Evolutionary conservation across 2,797 vertebrate genomes (phyloP).

Genomic region (Rachycentron canadum): DNA sequence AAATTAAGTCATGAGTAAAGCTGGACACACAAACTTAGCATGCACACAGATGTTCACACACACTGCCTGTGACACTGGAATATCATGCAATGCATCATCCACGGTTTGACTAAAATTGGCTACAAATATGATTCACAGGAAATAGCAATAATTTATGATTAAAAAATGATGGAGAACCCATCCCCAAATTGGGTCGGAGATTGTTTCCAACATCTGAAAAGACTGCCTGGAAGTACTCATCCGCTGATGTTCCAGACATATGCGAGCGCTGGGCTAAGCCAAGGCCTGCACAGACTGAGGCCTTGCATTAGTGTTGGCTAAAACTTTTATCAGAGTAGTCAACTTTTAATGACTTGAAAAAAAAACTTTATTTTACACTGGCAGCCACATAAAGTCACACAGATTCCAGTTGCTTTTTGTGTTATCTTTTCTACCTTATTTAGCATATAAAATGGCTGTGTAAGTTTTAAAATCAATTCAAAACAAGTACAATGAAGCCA

Average conservation of each 20-base stretch:
- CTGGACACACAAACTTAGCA: constrained; percentile 43
- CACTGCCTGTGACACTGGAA: constrained; percentile 18
- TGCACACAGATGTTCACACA: constrained; percentile 7
- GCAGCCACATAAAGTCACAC: neutral
- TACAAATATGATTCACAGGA: constrained; percentile 44
- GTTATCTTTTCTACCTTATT: constrained; percentile 1
- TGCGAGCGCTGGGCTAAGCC: constrained; percentile 45
- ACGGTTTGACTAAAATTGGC: constrained; percentile 40
- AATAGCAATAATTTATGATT: constrained; percentile 65
- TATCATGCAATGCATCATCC: constrained; percentile 22
- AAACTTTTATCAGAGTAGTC: constrained; percentile 16
- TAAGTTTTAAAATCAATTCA: constrained; percentile 34
- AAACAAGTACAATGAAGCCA: constrained; percentile 47
- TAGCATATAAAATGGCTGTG: constrained; percentile 23
- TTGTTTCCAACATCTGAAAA: constrained; percentile 62
- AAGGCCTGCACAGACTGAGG: constrained; percentile 39
- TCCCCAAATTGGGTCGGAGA: constrained; percentile 56
- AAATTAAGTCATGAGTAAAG: constrained; percentile 65
- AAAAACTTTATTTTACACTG: constrained; percentile 17
- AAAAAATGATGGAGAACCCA: constrained; percentile 64
- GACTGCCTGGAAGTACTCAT: constrained; percentile 33
- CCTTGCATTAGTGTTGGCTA: neutral
- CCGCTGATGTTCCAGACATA: constrained; percentile 67
- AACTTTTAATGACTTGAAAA: constrained; percentile 45
- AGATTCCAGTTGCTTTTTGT: constrained; percentile 14